Conservation (phyloP, 2,113 vertebrate genomes). For the Rhodinocichla rosea region DNA sequence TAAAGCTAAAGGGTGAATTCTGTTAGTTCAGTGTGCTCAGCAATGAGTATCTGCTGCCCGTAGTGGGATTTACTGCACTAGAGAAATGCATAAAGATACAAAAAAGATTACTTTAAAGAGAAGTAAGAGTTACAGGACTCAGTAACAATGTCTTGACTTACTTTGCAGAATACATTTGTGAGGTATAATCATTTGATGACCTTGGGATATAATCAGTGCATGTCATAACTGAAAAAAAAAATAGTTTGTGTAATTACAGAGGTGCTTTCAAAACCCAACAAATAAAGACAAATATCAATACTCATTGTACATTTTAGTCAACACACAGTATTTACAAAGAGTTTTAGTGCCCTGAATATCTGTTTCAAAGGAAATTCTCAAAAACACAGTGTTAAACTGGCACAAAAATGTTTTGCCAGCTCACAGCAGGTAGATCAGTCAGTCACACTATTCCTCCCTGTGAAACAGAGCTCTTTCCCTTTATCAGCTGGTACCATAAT, state of each 20-base stretch:
- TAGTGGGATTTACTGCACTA: neutral
- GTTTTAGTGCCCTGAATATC: neutral
- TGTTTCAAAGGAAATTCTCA: neutral
- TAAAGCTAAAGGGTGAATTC: neutral
- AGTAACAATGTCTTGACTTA: conserved; percentile 69
- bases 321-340: neutral
- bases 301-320: neutral
- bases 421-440: neutral
- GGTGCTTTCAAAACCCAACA: neutral
- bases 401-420: neutral
- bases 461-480: neutral
- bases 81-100: neutral
- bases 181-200: conserved; percentile 82
- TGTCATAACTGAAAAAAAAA: conserved; percentile 79
- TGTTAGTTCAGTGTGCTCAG: neutral
- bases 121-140: neutral
- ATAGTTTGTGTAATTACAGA: neutral
- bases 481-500: neutral
- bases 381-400: neutral
- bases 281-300: neutral
- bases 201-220: conserved; percentile 82
- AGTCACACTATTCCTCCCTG: neutral
- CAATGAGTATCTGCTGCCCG: neutral
- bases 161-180: conserved; percentile 84
- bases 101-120: neutral